Evolutionary conservation across 1,140 invertebrate species (phyloP).

Genomic region (Drosophila pruinosa): DNA sequence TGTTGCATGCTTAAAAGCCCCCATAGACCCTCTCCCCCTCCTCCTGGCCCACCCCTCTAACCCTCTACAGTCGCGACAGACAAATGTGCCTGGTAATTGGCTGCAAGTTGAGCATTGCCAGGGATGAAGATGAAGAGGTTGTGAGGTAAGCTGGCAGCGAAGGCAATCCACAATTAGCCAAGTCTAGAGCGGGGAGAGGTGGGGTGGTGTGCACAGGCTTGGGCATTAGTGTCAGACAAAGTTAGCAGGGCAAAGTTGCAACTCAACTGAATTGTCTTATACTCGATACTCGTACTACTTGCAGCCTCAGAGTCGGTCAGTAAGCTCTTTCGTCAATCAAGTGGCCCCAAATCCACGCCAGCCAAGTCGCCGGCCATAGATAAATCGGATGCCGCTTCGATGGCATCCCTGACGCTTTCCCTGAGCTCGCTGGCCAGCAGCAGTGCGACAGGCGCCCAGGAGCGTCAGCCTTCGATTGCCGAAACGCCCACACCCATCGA

Average conservation of each 20-base stretch:
- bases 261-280: constrained; percentile 43
- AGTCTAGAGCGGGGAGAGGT: constrained; percentile 50
- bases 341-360: constrained; percentile 59
- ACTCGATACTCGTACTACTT: constrained; percentile 24
- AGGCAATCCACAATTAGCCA: constrained; percentile 65
- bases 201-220: constrained; percentile 16
- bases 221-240: constrained; percentile 68
- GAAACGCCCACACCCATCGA: constrained; percentile 63
- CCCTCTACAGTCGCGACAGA: constrained; percentile 37
- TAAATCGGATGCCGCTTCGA: constrained; percentile 67
- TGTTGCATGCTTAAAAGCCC: constrained; percentile 36
- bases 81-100: constrained; percentile 66
- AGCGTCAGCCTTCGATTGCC: constrained; percentile 57
- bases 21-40: neutral
- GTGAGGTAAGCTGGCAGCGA: constrained; percentile 12
- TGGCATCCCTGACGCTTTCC: constrained; percentile 68
- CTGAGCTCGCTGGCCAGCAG: constrained; percentile 69
- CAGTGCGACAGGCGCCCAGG: constrained; percentile 33
- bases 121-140: neutral
- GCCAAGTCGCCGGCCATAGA: constrained; percentile 51
- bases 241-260: constrained; percentile 56
- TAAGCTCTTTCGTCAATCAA: constrained; percentile 81
- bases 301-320: constrained; percentile 78
- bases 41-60: neutral
- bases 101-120: constrained; percentile 13